Evolutionary conservation across 1,140 invertebrate species (phyloP), one percentile per base, ranked within the genome.

Genomic region (Drosophila insularis): DNA sequence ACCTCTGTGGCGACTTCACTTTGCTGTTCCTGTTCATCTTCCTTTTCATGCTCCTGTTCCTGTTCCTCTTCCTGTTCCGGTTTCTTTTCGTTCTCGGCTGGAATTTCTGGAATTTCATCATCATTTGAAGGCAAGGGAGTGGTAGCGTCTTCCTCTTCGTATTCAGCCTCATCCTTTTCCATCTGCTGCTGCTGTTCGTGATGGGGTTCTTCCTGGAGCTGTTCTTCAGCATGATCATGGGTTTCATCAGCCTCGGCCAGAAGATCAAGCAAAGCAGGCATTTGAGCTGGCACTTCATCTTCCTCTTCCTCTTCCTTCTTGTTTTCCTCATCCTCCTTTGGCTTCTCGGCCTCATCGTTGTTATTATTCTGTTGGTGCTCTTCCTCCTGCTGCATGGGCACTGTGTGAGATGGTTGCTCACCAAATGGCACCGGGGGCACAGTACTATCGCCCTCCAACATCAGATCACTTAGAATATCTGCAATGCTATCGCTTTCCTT

Each of bases 401-500:
- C 61, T 0, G 82, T 86, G 7, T 82, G 71, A 0, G 71, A 58
- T 0, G 82, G 84, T 35, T 80, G 75, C 14, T 87, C 63, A 2
- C 82, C 82, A 21, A 87, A 89, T 8, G 82, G 82, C 54, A 87
- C 82, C 0, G 82, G 82, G 0, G 84, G 84, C 14, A 87, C 84
- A 0, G 84, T 87, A 63, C 85, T 89, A 50, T 90, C 85, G 0
- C 78, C 85, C 11, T 90, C 87, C 11, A 84, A 54, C 87, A 91
- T 90, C 32, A 91, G 54, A 63, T 91, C 90, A 62, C 75, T 91
- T 0, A 91, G 71, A 31, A 91, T 91, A 56, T 89, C 90, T 6
- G 79, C 84, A 65, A 91, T 82, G 54, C 87, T 89, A 50, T 90
- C 80, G 56, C 81, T 89, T 56, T 91, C 90, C 37, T 90, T 86